A percentile compares a stretch with the other conserved stretches of the same genome.
These are phyloP conservation scores for Bufo gargarizans DNA, from an alignment of 2,113 vertebrate species.

Conservation along the genomic window DNA sequence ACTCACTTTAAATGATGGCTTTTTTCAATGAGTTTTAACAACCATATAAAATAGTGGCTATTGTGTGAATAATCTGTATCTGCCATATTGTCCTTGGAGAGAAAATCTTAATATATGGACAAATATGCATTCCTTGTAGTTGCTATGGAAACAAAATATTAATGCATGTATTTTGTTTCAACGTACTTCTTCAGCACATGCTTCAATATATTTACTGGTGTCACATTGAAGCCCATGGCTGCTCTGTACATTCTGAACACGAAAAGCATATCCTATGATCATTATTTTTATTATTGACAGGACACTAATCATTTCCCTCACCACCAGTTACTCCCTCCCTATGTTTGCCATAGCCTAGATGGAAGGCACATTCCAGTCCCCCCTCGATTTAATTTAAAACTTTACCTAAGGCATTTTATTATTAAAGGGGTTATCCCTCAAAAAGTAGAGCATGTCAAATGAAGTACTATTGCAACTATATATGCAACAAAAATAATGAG, in stretches of 20 bases:
- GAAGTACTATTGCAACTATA: no score
- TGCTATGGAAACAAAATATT: constrained; percentile 45
- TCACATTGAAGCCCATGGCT: neutral
- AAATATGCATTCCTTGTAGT: constrained; percentile 4
- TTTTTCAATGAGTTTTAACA: neutral
- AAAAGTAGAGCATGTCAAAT: no score
- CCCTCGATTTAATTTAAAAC: no score
- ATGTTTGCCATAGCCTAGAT: neutral
- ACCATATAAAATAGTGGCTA: no score
- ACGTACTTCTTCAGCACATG: neutral
- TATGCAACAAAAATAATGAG: no score
- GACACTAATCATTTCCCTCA: neutral
- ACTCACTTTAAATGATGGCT: neutral
- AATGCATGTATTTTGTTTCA: constrained; percentile 19
- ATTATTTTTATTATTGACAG: neutral
- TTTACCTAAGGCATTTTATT: no score
- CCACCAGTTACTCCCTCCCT: no score
- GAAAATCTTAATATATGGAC: constrained; percentile 8
- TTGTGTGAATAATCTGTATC: neutral
- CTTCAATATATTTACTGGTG: neutral
- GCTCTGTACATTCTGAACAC: neutral
- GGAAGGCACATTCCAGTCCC: neutral
- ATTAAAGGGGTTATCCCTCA: no score
- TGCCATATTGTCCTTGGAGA: neutral
- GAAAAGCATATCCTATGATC: neutral